These are phyloP conservation scores for Sinocyclocheilus rhinocerous DNA, from an alignment of 2,113 vertebrate genomes.

Conservation along the genomic window DNA sequence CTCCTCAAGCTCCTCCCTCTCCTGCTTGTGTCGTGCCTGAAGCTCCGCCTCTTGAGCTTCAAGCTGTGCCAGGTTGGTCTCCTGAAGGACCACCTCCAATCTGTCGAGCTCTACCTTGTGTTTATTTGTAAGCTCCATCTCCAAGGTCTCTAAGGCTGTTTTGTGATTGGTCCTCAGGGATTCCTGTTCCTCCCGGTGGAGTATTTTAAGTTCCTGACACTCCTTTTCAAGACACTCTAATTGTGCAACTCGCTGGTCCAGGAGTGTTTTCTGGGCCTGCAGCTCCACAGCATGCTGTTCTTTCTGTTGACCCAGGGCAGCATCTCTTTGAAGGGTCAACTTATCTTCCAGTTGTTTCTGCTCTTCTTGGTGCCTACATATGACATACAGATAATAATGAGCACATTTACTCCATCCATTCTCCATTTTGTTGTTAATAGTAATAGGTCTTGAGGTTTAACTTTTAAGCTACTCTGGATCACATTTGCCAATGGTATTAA, in stretches of 20 bases:
- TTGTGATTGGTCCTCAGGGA: slow-evolving; percentile 64
- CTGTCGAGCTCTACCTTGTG: slow-evolving; percentile 69
- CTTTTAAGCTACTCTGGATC: neutral
- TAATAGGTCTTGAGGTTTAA: neutral
- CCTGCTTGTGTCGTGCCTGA: slow-evolving; percentile 74
- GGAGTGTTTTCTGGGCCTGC: slow-evolving; percentile 62
- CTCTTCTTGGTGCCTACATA: slow-evolving; percentile 81
- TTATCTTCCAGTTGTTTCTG: slow-evolving; percentile 71
- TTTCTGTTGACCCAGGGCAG: slow-evolving; percentile 72
- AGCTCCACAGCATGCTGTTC: slow-evolving; percentile 70
- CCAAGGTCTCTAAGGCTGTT: slow-evolving; percentile 63
- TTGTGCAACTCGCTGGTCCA: slow-evolving; percentile 46
- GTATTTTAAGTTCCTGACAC: slow-evolving; percentile 71
- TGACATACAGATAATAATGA: neutral
- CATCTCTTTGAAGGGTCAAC: slow-evolving; percentile 74
- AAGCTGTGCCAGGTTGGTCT: slow-evolving; percentile 71
- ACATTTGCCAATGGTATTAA: neutral
- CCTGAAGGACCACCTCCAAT: slow-evolving; percentile 66
- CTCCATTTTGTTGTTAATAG: neutral
- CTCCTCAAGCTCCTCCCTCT: slow-evolving; percentile 77
- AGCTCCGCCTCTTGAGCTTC: slow-evolving; percentile 75
- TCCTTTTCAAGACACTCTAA: slow-evolving; percentile 63
- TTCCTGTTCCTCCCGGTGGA: slow-evolving; percentile 62
- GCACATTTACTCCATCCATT: neutral
- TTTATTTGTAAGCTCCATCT: slow-evolving; percentile 63